Percentiles rank a stretch among this genome's conserved stretches.
These are phyloP conservation scores for Apogon hyalosoma DNA, from an alignment of 2,797 vertebrate genomes.

Conservation along the genomic window DNA sequence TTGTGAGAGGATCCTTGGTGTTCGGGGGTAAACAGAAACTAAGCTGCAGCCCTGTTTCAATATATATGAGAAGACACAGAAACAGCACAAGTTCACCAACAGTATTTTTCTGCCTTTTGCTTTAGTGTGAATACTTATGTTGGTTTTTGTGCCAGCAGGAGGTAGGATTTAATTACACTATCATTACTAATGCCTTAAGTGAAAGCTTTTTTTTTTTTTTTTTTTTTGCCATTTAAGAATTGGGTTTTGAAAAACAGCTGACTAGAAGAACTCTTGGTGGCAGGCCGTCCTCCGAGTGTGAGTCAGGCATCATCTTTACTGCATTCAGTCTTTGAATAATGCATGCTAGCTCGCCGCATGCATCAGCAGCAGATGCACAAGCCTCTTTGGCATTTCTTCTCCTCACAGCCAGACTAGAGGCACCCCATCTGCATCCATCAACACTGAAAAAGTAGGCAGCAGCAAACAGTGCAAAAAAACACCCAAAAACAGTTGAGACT, in stretches of 20 bases:
- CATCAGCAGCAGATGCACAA: slow-evolving; percentile 69
- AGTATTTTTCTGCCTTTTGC: slow-evolving; percentile 11
- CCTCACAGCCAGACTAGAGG: slow-evolving; percentile 62
- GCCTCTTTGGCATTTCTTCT: slow-evolving; percentile 67
- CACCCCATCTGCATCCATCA: slow-evolving; percentile 61
- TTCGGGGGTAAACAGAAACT: slow-evolving; percentile 15
- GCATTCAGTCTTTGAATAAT: slow-evolving; percentile 79
- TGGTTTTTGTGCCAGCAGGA: not conserved
- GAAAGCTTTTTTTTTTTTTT: slow-evolving; percentile 5
- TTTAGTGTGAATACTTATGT: not conserved
- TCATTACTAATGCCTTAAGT: slow-evolving; percentile 8
- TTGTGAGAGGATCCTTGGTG: slow-evolving; percentile 17
- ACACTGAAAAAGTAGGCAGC: slow-evolving; percentile 22
- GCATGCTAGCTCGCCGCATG: slow-evolving; percentile 70
- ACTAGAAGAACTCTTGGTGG: slow-evolving; percentile 30
- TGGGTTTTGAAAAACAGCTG: slow-evolving; percentile 27
- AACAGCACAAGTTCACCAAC: slow-evolving; percentile 10
- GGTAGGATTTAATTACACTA: slow-evolving; percentile 12
- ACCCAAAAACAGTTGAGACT: slow-evolving; percentile 19
- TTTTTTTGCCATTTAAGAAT: slow-evolving; percentile 19
- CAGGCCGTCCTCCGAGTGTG: slow-evolving; percentile 50
- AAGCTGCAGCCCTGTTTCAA: not conserved
- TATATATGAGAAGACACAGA: slow-evolving; percentile 2
- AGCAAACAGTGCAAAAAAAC: slow-evolving; percentile 26
- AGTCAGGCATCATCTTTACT: slow-evolving; percentile 68